Conservation (phyloP, 2,888 invertebrate species). For the Dryocosmus kuriphilus region DNA sequence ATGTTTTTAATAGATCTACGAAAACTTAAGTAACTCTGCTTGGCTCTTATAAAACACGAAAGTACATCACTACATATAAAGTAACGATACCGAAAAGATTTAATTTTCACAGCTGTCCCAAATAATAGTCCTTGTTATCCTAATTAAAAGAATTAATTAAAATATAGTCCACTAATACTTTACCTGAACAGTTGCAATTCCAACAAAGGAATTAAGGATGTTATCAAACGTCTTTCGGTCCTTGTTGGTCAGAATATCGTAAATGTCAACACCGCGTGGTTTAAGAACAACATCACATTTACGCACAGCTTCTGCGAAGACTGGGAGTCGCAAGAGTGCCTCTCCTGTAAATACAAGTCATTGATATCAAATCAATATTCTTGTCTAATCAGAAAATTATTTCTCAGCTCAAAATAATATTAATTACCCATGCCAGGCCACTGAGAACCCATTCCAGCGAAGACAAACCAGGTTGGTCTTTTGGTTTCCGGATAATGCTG, state of each 20-base stretch:
- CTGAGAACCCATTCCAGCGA: constrained; percentile 94
- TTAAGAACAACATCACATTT: constrained; percentile 80
- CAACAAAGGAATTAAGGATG: constrained; percentile 85
- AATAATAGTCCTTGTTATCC: no score
- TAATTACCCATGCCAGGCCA: constrained; percentile 92
- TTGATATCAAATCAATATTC: constrained; percentile 81
- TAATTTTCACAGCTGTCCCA: no score
- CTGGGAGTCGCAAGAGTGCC: constrained; percentile 83
- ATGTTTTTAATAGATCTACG: no score
- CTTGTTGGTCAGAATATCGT: constrained; percentile 81
- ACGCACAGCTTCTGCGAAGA: constrained; percentile 83
- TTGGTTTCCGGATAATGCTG: constrained; percentile 82
- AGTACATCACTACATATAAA: no score
- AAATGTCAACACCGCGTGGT: constrained; percentile 82
- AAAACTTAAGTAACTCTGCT: no score
- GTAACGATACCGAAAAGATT: no score
- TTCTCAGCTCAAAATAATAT: not conserved
- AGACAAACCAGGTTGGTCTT: constrained; percentile 91
- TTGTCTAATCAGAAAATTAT: not conserved
- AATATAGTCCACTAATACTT: constrained; percentile 7
- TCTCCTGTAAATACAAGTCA: constrained; percentile 80
- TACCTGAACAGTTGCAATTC: constrained; percentile 85
- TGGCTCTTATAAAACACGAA: no score
- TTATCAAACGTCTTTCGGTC: constrained; percentile 82
- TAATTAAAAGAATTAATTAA: not conserved